Conservation (phyloP, 2,113 vertebrate species). For the Psittacula cyanocephala region DNA sequence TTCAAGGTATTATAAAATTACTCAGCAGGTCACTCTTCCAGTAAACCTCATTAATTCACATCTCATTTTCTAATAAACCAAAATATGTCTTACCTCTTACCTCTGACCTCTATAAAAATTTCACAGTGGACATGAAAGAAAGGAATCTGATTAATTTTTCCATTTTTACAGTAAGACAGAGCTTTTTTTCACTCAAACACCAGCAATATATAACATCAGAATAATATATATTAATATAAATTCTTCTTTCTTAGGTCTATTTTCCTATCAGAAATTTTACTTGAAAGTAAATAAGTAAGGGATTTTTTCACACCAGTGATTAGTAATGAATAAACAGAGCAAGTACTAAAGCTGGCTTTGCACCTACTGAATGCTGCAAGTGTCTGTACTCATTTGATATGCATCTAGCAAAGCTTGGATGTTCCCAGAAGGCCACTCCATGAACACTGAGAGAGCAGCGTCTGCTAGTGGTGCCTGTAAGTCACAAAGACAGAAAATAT, state of each 20-base stretch:
- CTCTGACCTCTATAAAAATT: background rate
- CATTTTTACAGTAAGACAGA: background rate
- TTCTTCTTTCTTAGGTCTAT: background rate
- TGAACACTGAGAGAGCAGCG: constrained; percentile 98
- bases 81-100: background rate
- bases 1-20: constrained; percentile 7
- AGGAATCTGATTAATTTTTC: background rate
- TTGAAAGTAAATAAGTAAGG: constrained; percentile 56
- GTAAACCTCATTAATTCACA: background rate
- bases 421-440: constrained; percentile 98
- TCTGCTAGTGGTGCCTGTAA: constrained; percentile 97
- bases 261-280: constrained; percentile 24
- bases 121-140: background rate
- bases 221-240: constrained; percentile 8
- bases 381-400: constrained; percentile 99
- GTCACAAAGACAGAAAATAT: constrained; percentile 75
- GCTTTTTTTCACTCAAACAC: constrained; percentile 25
- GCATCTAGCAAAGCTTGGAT: constrained; percentile 99
- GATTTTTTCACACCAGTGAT: constrained; percentile 30
- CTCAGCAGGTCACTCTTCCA: background rate
- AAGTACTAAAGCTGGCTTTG: constrained; percentile 93
- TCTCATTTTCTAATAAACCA: constrained; percentile 1
- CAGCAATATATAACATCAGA: background rate
- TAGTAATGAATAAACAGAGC: constrained; percentile 85
- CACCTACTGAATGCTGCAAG: constrained; percentile 99